phyloP scores from a whole-genome alignment of 2,888 invertebrate species.

The Elysia crispata region DNA sequence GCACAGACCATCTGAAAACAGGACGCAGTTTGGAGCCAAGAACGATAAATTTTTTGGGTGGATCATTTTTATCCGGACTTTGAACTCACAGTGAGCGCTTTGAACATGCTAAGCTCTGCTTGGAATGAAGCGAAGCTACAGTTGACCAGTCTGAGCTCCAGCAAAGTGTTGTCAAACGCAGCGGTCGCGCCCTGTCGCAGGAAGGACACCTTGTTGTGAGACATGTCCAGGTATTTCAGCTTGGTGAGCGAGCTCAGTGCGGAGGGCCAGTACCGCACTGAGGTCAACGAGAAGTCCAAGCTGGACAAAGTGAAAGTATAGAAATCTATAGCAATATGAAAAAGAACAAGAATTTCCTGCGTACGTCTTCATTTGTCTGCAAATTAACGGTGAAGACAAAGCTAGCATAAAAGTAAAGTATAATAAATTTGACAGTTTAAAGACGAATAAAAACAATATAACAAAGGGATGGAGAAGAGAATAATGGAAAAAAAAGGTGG shows the following conservation, averaged over 20 bases:
- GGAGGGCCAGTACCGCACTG: constrained; percentile 38
- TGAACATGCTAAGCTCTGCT: neutral
- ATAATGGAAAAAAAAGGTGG: too few relatives aligned
- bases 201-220: constrained; percentile 28
- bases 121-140: constrained; percentile 29
- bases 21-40: too few relatives aligned
- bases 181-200: constrained; percentile 13
- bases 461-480: neutral
- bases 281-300: neutral
- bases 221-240: constrained; percentile 21
- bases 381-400: too few relatives aligned
- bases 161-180: constrained; percentile 18
- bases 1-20: too few relatives aligned
- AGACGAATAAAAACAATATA: neutral
- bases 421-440: too few relatives aligned
- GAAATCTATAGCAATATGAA: too few relatives aligned
- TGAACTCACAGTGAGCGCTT: neutral
- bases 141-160: constrained; percentile 22
- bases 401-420: too few relatives aligned
- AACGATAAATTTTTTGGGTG: too few relatives aligned
- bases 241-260: constrained; percentile 13
- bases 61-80: too few relatives aligned
- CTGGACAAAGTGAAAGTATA: too few relatives aligned
- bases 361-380: too few relatives aligned
- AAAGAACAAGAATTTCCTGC: too few relatives aligned